Evolutionary conservation across 2,113 vertebrate species (phyloP).

Genomic region (Plecturocebus donacophilus): DNA sequence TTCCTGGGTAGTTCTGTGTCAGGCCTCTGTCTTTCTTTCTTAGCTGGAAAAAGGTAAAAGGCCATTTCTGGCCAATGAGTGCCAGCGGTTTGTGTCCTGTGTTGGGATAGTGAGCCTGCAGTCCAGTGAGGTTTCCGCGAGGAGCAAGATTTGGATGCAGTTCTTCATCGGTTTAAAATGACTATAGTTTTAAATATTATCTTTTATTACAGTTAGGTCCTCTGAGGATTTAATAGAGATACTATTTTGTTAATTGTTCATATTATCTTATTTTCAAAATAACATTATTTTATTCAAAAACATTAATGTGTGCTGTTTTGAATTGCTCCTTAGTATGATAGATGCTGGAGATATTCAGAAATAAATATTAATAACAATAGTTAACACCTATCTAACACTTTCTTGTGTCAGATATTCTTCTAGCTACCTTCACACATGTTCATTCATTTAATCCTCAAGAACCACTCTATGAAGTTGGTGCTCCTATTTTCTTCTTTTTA

Average conservation of each 20-base stretch:
- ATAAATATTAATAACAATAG: not conserved
- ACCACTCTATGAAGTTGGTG: not conserved
- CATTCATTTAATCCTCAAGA: not conserved
- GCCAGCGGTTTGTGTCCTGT: not conserved
- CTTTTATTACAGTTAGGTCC: not conserved
- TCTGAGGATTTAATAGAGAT: not conserved
- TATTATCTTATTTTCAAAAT: not conserved
- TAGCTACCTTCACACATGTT: not conserved
- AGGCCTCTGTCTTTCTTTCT: not conserved
- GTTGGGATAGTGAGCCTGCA: not conserved
- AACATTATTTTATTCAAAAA: not conserved
- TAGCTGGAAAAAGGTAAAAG: not conserved
- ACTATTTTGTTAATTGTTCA: not conserved
- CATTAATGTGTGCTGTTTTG: not conserved
- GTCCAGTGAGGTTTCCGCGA: not conserved
- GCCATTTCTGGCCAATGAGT: not conserved
- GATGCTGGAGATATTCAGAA: not conserved
- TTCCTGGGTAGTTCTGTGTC: not conserved
- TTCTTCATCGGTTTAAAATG: not conserved
- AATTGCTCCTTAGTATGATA: not conserved
- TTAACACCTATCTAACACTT: not conserved
- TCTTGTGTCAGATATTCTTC: not conserved
- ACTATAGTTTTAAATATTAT: not conserved
- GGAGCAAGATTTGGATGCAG: not conserved
- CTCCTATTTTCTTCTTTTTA: not conserved